Base-by-base conservation (phyloP, 1,140 invertebrate species). In the Lasioglossum baleicum region DNA sequence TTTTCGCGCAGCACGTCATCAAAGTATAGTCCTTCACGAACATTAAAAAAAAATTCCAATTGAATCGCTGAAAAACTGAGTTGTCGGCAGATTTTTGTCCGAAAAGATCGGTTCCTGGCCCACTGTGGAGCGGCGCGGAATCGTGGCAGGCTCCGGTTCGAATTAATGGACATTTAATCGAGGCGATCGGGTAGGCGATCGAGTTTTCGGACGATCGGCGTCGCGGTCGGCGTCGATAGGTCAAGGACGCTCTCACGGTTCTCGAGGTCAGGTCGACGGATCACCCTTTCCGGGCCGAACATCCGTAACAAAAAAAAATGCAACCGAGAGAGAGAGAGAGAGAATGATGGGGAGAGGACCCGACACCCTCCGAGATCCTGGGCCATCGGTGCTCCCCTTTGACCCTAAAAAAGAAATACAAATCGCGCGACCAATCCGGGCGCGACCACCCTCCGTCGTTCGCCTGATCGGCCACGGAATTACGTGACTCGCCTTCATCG, bases 261-360 rank as follows among this genome's bases (percentile, higher is more conserved):
- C 88, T 90, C 91, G 89, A 90, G 92, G 91, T 93, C 91, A 92
- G 88, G 90, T 92, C 91, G 91, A 92, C 92, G 91, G 92, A 92
- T 92, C 92, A 92, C 92, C 92, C 92, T 92, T 92, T 92, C 88
- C 90, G 83, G 83, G 82, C 81, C 82, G 80, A 83, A 84, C 76
- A 81, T 82, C 73, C 73, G 80, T 80, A 74, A 73, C 82, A 75
- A 85, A 83, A 79, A 77, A 69, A 78, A 65, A 42, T 11, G 13
- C 44, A 53, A 70, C 44, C 26, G 60, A 77, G 40, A 67, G 51
- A 74, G 65, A 20, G 44, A 26, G 26, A 26, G 26, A 26, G 26
- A 63, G 51, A 77, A 66, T 75, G 69, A 44, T 22, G n/a, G 61
- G 56, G 42, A 51, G 66, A 69, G 53, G 60, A 79, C 69, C 72